Base-by-base conservation (phyloP, 1,140 invertebrate species). In the Aphelenchoides fujianensis region DNA sequence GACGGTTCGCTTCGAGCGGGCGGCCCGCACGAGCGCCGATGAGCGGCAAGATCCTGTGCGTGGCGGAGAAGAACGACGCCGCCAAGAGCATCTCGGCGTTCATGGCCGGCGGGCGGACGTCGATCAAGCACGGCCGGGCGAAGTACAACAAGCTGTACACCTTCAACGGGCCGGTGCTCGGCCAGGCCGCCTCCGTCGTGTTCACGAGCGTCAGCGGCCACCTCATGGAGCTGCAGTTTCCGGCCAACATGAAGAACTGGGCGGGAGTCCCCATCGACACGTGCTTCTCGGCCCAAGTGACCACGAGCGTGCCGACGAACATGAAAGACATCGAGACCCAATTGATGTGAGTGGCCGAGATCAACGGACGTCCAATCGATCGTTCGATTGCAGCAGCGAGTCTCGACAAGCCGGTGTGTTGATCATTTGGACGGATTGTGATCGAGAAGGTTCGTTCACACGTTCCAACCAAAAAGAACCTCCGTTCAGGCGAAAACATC, bases 401-500 rank as follows among this genome's bases (percentile, higher is more conserved):
- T 87, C 92, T 3, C 83, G 88, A 62, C 86, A 86, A n/a, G 92
- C 91, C 81, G 86, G 90, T 69, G 89, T 89, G 0, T 87, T 99
- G 5, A 91, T 99, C 27, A 95, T 99, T 76, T 99, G 97, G 96
- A 98, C 96, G 36, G 97, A 99, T 95, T 97, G 96, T 89, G 97
- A 99, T 89, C 90, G 96, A 87, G 97, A 99, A 89, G 97, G 97
- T n/a, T n/a, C n/a, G n/a, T n/a, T n/a, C n/a, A n/a, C n/a, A n/a
- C n/a, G n/a, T n/a, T n/a, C n/a, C n/a, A n/a, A n/a, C n/a, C n/a
- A n/a, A n/a, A n/a, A n/a, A n/a, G n/a, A n/a, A n/a, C n/a, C n/a
- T n/a, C n/a, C n/a, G n/a, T n/a, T n/a, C n/a, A n/a, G n/a, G n/a
- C 68, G 97, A 99, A 88, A 97, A 98, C 85, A 99, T 99, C 86